Evolutionary conservation across 2,113 vertebrate species (phyloP), one percentile per base, ranked within the genome.

Genomic region (Erythrolamprus reginae): DNA sequence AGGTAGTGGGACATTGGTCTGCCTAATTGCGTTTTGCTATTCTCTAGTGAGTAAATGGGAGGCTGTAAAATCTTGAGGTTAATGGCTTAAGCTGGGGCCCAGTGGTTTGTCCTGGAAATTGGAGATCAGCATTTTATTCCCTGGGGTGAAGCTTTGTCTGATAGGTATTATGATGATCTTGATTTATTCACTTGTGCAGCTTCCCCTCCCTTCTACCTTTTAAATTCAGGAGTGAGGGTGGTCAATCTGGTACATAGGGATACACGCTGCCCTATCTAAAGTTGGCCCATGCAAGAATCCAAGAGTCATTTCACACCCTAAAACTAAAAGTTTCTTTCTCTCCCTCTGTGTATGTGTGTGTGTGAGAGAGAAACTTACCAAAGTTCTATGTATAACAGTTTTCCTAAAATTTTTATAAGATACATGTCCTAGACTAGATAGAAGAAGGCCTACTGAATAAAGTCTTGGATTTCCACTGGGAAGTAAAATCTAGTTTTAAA

Each of bases 1-100:
- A 91, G 92, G 90, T 56, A 53, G 48, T 90, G 92, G 91, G 89
- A 84, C 87, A 84, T 17, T 1, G 8, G 85, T 84, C 88, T 55
- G 65, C 26, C 89, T 92, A 0, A 1, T 23, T 58, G 93, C 84
- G 86, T 61, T 89, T 8, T 1, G 8, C 83, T 61, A 86, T 91
- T 95, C 28, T 84, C 52, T 2, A 38, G 24, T 10, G 82, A 28
- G 70, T 51, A 52, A 55, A 26, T 48, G 52, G 42, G 42, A 1
- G 10, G 86, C 0, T 0, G 48, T 95, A 82, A 77, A 88, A 91
- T 92, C 45, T 21, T 89, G 91, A 61, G 87, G 38, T 83, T 94
- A 89, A 86, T 21, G 88, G 91, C 89, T 45, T 89, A 12, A 26
- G 70, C 88, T 88, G 86, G 88, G 10, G 10, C 91, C n/a, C 0